Conservation (phyloP, 2,797 vertebrate genomes). For the Petrocephalus schoutedeni region DNA sequence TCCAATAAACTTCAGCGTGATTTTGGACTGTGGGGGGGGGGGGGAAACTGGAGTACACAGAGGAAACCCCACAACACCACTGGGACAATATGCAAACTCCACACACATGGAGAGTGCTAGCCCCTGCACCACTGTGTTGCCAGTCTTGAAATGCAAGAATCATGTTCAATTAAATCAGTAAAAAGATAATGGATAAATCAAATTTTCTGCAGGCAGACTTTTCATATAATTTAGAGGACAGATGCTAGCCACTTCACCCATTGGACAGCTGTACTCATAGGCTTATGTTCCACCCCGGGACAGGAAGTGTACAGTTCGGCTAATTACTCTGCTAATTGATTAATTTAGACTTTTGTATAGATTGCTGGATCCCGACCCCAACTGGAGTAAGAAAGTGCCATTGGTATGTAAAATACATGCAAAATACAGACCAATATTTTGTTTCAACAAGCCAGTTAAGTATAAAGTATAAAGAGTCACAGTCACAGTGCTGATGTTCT, state of each 20-base stretch:
- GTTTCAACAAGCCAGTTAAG: no score
- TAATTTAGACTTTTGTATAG: conserved; percentile 10
- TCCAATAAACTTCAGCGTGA: no score
- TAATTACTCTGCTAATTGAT: neutral
- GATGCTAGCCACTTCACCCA: neutral
- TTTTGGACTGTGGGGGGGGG: no score
- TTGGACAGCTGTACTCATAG: neutral
- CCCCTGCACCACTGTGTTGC: no score
- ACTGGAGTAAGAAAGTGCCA: neutral
- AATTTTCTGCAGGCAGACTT: neutral
- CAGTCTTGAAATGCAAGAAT: neutral
- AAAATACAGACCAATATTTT: no score
- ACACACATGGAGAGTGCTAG: no score
- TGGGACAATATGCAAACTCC: no score
- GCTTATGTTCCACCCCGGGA: neutral
- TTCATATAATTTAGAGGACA: neutral
- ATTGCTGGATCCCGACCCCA: neutral
- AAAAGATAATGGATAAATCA: neutral
- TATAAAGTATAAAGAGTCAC: no score
- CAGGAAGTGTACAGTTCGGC: neutral
- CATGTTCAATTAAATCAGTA: neutral
- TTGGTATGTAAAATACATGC: neutral
- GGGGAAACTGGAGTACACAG: no score
- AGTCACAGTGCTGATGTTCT: no score
- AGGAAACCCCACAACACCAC: no score